These are phyloP conservation scores for Epicampocera succincta DNA, from an alignment of 2,888 invertebrate species.

Conservation along the genomic window DNA sequence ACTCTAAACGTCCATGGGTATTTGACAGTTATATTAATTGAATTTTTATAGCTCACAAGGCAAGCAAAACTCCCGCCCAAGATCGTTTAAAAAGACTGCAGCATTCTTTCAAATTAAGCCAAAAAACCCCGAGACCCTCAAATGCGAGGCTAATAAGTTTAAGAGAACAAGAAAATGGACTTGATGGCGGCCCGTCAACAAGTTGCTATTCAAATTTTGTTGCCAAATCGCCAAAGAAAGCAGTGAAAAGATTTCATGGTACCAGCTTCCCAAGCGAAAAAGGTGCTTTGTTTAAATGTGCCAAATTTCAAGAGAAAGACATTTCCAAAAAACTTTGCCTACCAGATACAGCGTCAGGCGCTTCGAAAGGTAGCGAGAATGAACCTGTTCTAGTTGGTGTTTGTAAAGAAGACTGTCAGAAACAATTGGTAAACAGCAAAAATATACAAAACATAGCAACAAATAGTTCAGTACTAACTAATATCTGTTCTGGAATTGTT, in stretches of 20 bases:
- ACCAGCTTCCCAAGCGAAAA: not conserved
- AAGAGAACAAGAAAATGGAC: conserved; percentile 43
- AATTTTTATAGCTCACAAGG: conserved; percentile 40
- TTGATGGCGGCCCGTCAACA: conserved; percentile 24
- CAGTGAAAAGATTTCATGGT: conserved; percentile 21
- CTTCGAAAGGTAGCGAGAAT: not conserved
- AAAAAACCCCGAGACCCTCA: conserved; percentile 2
- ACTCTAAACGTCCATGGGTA: not conserved
- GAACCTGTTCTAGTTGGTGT: not conserved
- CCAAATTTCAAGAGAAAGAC: not conserved
- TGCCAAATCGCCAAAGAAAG: conserved; percentile 17
- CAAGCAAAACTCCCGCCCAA: conserved; percentile 72
- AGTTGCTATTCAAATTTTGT: not conserved
- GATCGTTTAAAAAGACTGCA: conserved; percentile 77
- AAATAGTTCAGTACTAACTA: conserved; percentile 17
- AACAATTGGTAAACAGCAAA: not conserved
- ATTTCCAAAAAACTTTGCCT: not conserved
- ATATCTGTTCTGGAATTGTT: conserved; percentile 61
- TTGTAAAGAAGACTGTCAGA: not conserved
- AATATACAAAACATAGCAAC: not conserved
- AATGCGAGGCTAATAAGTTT: not conserved
- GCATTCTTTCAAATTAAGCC: conserved; percentile 68
- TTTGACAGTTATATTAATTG: not conserved
- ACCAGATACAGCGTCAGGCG: not conserved
- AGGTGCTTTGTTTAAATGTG: not conserved